Evolutionary conservation across 2,797 vertebrate species (phyloP).

Genomic region (Diceros bicornis): DNA sequence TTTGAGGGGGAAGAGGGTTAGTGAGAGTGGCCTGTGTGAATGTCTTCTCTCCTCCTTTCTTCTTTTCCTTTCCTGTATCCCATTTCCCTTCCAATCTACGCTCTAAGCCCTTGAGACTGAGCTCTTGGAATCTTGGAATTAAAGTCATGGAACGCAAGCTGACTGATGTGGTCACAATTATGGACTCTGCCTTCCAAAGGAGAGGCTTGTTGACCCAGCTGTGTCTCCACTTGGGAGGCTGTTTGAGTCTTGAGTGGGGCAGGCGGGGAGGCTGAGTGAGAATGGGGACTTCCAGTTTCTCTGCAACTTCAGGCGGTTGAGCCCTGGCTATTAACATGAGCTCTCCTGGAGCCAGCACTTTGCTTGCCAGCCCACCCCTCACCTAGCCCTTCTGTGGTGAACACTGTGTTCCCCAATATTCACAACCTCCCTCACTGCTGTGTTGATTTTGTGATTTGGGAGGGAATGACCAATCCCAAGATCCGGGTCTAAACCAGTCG

Average conservation of each 20-base stretch:
- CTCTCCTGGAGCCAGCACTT: neutral
- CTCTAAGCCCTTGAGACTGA: neutral
- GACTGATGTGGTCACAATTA: neutral
- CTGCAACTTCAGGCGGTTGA: neutral
- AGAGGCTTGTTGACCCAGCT: neutral
- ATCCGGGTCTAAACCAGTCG: neutral
- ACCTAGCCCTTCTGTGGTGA: neutral
- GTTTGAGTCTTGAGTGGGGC: neutral
- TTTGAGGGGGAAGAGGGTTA: neutral
- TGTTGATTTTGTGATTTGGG: neutral
- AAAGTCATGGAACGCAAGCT: neutral
- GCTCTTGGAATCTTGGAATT: neutral
- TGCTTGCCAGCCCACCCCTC: neutral
- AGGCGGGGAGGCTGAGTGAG: neutral
- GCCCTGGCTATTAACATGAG: neutral
- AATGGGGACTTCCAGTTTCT: neutral
- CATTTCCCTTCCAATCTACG: neutral
- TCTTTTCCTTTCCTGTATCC: neutral
- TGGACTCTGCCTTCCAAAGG: neutral
- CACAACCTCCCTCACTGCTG: neutral
- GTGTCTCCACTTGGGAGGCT: neutral
- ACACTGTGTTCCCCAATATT: neutral
- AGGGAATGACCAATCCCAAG: neutral
- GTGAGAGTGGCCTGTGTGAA: neutral
- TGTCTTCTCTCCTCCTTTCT: neutral